These are phyloP conservation scores for Acanthaster planci DNA, from an alignment of 35 echinoderm and acorn worm genomes.

Conservation along the genomic window DNA sequence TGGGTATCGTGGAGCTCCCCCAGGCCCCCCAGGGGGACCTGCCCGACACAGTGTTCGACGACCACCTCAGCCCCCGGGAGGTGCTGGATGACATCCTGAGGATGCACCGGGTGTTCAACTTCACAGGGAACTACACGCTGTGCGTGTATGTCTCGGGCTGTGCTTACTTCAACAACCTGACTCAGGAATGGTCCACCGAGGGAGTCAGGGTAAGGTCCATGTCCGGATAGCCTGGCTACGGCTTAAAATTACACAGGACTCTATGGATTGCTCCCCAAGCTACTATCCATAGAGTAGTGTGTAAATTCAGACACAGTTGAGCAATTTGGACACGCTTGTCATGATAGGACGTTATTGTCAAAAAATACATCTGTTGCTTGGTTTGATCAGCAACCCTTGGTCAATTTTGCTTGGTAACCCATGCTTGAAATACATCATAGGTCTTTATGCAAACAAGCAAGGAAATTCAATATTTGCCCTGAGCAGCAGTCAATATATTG, in stretches of 20 bases:
- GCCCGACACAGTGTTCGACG: neutral
- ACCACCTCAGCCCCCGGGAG: neutral
- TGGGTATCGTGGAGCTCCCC: slow-evolving; percentile 4
- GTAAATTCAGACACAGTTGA: neutral
- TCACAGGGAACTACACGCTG: slow-evolving; percentile 19
- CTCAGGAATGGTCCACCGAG: neutral
- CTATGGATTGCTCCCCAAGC: too few species aligned
- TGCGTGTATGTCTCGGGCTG: slow-evolving; percentile 20
- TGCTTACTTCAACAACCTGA: slow-evolving; percentile 11
- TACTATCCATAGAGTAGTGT: too few species aligned
- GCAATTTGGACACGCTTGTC: neutral
- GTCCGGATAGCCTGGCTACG: too few species aligned
- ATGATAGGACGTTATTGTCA: neutral
- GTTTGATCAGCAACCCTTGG: too few species aligned
- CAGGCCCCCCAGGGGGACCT: slow-evolving; percentile 1
- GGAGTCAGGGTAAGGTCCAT: neutral
- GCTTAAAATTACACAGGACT: too few species aligned
- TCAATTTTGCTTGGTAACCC: too few species aligned
- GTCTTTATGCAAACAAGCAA: neutral
- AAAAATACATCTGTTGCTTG: too few species aligned
- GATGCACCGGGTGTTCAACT: slow-evolving; percentile 1
- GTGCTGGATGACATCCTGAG: neutral
- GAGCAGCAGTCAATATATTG: neutral
- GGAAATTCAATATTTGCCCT: neutral
- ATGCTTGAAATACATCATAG: too few species aligned